Evolutionary conservation across 2,888 invertebrate genomes (phyloP).

Genomic region (Stenichneumon culpator): DNA sequence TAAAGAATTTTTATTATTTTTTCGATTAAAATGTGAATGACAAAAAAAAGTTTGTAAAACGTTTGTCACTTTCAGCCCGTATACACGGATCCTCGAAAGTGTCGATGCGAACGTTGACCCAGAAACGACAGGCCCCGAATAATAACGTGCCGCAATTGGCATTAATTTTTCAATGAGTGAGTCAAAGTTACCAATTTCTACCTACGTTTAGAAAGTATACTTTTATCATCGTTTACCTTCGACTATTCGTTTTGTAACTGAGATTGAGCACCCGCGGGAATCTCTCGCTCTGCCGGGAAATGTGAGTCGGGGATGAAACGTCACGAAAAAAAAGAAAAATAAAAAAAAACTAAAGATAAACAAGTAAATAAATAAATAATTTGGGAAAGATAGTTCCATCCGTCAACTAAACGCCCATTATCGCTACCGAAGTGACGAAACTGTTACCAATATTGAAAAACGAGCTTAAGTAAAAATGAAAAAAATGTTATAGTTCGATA

Average conservation of each 20-base stretch:
- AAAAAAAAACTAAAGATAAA: slow-evolving; percentile 29
- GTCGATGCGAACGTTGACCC: slow-evolving; percentile 76
- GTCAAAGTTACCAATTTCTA: slow-evolving; percentile 85
- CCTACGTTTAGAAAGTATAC: slow-evolving; percentile 82
- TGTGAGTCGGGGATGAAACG: slow-evolving; percentile 5
- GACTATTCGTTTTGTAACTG: slow-evolving; percentile 84
- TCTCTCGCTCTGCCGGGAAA: slow-evolving; percentile 71
- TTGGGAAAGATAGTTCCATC: slow-evolving; percentile 6
- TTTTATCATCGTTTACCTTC: slow-evolving; percentile 84
- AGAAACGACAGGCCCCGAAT: slow-evolving; percentile 80
- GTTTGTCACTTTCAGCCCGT: slow-evolving; percentile 19
- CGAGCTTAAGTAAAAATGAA: slow-evolving; percentile 30
- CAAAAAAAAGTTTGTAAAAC: neutral
- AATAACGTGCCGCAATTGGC: slow-evolving; percentile 73
- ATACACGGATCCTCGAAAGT: slow-evolving; percentile 35
- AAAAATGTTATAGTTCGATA: neutral
- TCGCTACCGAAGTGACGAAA: slow-evolving; percentile 22
- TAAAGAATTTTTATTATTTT: neutral
- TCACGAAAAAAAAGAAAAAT: neutral
- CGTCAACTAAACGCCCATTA: neutral
- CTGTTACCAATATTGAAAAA: slow-evolving; percentile 15
- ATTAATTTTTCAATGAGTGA: slow-evolving; percentile 84
- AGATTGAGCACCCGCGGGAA: slow-evolving; percentile 82
- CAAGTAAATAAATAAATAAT: slow-evolving; percentile 2
- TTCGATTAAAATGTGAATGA: neutral